phyloP scores from a whole-genome alignment of 1,140 invertebrate genomes.

The Tetranychus urticae region DNA sequence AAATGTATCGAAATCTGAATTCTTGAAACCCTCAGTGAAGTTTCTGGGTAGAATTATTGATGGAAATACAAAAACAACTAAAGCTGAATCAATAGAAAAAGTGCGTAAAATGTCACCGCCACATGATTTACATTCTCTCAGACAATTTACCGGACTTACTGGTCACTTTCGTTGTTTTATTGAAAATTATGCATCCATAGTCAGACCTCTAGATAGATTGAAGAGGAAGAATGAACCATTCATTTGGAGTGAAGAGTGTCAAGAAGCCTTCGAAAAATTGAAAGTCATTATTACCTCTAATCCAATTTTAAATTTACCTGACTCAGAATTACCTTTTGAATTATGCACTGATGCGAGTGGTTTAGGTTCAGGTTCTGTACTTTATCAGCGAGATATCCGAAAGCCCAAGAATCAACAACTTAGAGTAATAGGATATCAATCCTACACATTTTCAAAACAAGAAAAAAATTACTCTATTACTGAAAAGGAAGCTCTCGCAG shows the following conservation, averaged over 20 bases:
- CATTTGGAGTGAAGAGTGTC: not conserved
- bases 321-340: slow-evolving; percentile 6
- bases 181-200: slow-evolving; percentile 16
- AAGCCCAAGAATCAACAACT: slow-evolving; percentile 4
- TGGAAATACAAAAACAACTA: not conserved
- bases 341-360: slow-evolving; percentile 10
- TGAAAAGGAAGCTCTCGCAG: slow-evolving; percentile 21
- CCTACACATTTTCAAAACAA: slow-evolving; percentile 15
- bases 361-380: slow-evolving; percentile 7
- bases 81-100: not conserved
- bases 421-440: slow-evolving; percentile 16
- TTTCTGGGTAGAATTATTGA: not conserved
- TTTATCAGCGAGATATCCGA: slow-evolving; percentile 1
- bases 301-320: slow-evolving; percentile 3
- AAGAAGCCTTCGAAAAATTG: not conserved
- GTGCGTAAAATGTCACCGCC: not conserved
- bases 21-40: not conserved
- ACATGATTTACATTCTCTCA: not conserved
- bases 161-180: slow-evolving; percentile 10
- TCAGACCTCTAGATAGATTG: slow-evolving; percentile 6
- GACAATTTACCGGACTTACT: not conserved
- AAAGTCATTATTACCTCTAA: not conserved
- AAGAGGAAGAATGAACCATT: slow-evolving; percentile 1
- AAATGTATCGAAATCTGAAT: not conserved
- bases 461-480: slow-evolving; percentile 21